Percentiles rank a stretch among this genome's conserved stretches.
phyloP scores from a whole-genome alignment of 2,113 vertebrate species.

The Odontophorus gujanensis region DNA sequence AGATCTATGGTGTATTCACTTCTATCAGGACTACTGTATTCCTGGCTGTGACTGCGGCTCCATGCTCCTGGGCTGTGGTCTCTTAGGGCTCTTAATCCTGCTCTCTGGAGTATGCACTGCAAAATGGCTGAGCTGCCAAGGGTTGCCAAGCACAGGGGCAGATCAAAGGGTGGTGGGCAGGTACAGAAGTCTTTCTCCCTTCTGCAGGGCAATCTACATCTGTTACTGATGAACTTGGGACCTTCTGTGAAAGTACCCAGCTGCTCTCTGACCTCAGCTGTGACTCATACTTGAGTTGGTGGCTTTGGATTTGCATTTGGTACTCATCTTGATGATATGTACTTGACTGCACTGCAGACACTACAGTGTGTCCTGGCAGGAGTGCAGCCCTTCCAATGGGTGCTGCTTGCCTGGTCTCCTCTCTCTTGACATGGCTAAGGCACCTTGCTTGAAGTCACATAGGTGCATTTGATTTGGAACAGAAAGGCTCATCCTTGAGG shows the following conservation, averaged over 20 bases:
- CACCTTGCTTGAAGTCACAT: not conserved
- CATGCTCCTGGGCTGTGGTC: not conserved
- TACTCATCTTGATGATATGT: not conserved
- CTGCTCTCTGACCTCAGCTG: not conserved
- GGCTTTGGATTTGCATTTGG: not conserved
- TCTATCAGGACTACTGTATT: not conserved
- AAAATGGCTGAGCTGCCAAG: not conserved
- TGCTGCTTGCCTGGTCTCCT: not conserved
- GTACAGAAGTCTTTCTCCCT: not conserved
- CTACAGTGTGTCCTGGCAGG: not conserved
- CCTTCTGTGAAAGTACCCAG: not conserved
- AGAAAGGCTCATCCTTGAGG: not conserved
- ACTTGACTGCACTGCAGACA: not conserved
- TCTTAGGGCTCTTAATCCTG: not conserved
- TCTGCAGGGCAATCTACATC: not conserved
- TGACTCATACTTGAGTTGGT: not conserved
- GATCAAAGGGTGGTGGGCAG: not conserved
- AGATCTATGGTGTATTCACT: not conserved
- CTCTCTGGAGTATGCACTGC: not conserved
- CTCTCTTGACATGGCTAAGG: not conserved
- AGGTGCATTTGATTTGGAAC: not conserved
- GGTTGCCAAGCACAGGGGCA: not conserved
- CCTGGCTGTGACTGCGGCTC: not conserved
- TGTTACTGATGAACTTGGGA: not conserved
- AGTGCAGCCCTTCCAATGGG: not conserved